Evolutionary conservation across 2,113 vertebrate genomes (phyloP).

Genomic region (Vulpes vulpes): DNA sequence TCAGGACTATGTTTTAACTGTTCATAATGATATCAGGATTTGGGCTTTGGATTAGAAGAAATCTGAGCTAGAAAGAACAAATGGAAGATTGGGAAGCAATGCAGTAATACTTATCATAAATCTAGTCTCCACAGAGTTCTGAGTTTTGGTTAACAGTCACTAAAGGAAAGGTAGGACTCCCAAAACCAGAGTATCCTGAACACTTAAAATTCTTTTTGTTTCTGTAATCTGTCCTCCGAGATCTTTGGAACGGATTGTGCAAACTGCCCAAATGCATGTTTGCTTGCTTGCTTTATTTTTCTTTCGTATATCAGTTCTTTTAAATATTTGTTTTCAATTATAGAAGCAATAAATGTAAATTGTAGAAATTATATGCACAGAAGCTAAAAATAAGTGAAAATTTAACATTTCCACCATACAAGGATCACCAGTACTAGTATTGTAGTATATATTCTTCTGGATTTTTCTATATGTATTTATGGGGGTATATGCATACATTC

Average conservation of each 20-base stretch:
- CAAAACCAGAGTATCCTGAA: background rate
- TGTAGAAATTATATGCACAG: background rate
- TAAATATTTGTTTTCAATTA: background rate
- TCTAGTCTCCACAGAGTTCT: background rate
- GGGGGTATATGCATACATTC: background rate
- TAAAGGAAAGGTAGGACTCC: background rate
- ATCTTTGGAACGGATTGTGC: background rate
- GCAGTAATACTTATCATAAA: background rate
- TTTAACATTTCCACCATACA: background rate
- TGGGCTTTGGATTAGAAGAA: background rate
- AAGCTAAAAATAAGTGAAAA: background rate
- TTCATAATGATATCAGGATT: background rate
- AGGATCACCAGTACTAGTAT: background rate
- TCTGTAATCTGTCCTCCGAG: background rate
- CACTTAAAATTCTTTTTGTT: background rate
- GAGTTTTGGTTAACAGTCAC: background rate
- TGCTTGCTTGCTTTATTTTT: background rate
- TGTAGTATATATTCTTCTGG: background rate
- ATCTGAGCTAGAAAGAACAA: background rate
- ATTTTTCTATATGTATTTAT: background rate
- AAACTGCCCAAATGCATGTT: background rate
- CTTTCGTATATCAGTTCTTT: background rate
- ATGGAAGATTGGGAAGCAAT: background rate
- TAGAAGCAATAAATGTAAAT: background rate
- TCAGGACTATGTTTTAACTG: slow-evolving; percentile 10